Evolutionary conservation across 2,888 invertebrate species (phyloP), one percentile per base, ranked within the genome.

Genomic region (Sclerodermus sp.): DNA sequence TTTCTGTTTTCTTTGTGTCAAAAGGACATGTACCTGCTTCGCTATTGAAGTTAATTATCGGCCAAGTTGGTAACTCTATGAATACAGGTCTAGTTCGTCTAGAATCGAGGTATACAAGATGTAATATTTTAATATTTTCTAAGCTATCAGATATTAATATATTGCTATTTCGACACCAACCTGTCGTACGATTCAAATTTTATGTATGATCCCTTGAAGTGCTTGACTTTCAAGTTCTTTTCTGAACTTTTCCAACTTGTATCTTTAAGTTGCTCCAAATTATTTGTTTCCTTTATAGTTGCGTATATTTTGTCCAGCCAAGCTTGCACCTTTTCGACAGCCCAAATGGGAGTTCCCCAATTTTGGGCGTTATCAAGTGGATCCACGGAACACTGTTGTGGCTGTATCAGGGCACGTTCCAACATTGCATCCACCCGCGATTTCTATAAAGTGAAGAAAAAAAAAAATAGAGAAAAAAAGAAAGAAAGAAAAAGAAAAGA

Each of bases 401-500:
- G 80, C 71, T 79, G 79, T 64, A 71, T 77, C 74, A 79, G 71
- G 79, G 86, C 88, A 78, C 87, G 85, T 82, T 88, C 86, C 77
- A 90, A 86, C 87, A 90, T 90, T 80, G 89, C 89, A 87, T 89
- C 89, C 77, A 87, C 87, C 77, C 90, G 87, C 70, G 84, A 83
- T 81, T 80, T 81, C 81, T 81, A 50, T 49, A 49, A 60, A 54
- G 54, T 58, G 30, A 1, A n/a, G n/a, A n/a, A n/a, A n/a, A n/a
- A 9, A 37, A 49, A 1, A 38, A 47, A 38, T 15, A 61, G 57
- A 52, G 61, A 5, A 17, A 29, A 15, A 40, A 48, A 2, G n/a
- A 9, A 0, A 36, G 9, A 15, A n/a, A 16, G 6, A 1, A 23
- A 13, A 44, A 3, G 3, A 2, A 5, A 13, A 43, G 1, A 36